phyloP scores from a whole-genome alignment of 2,888 invertebrate species.

The Uloborus plumipes region DNA sequence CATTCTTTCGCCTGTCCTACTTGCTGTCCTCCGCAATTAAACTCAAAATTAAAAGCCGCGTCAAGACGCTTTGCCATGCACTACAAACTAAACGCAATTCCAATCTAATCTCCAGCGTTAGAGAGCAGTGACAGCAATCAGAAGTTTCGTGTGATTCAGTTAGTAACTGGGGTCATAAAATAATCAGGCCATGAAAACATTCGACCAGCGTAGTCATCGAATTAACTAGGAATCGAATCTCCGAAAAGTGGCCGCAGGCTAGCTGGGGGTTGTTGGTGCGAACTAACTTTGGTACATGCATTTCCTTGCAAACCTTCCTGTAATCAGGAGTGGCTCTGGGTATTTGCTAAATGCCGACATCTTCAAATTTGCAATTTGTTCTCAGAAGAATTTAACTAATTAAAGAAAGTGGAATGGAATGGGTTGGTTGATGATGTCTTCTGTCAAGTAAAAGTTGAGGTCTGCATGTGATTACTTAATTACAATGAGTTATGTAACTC shows the following conservation, averaged over 20 bases:
- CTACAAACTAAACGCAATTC: no score
- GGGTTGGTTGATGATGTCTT: no score
- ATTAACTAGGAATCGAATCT: slow-evolving; percentile 65
- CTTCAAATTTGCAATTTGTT: slow-evolving; percentile 42
- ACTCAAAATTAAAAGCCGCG: no score
- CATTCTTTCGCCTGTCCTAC: no score
- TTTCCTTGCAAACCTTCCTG: no score
- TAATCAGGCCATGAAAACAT: slow-evolving; percentile 52
- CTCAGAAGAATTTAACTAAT: slow-evolving; percentile 34
- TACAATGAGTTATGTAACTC: no score
- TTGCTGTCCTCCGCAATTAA: no score
- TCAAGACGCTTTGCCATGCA: no score
- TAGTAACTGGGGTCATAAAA: slow-evolving; percentile 40
- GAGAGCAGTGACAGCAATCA: neutral
- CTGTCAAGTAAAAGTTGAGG: no score
- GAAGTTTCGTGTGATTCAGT: slow-evolving; percentile 38
- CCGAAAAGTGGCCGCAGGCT: slow-evolving; percentile 29
- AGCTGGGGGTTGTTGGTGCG: neutral
- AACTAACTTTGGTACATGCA: no score
- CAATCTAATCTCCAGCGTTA: no score
- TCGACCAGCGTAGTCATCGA: slow-evolving; percentile 71
- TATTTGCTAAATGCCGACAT: slow-evolving; percentile 43
- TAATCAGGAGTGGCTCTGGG: slow-evolving; percentile 10
- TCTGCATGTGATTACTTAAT: no score
- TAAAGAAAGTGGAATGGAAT: slow-evolving; percentile 19